Conservation (phyloP, 2,113 vertebrate species). For the Otus sunia region DNA sequence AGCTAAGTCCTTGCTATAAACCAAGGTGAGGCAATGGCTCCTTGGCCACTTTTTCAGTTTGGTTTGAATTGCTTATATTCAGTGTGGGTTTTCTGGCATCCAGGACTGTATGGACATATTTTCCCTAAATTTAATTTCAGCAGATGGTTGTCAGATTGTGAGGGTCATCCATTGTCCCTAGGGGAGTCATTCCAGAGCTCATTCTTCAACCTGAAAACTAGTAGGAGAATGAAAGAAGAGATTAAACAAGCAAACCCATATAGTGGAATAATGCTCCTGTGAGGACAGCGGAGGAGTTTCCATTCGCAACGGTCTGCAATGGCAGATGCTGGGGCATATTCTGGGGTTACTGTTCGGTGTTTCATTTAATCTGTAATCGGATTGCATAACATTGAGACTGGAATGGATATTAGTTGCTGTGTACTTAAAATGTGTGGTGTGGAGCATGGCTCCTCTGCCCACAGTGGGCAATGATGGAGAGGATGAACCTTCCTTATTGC, state of each 20-base stretch:
- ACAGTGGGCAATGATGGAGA: fast-evolving
- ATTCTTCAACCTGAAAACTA: neutral
- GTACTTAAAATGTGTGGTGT: neutral
- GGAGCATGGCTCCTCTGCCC: neutral
- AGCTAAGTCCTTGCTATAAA: neutral
- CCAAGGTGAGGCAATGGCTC: neutral
- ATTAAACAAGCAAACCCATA: neutral
- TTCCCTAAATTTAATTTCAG: neutral
- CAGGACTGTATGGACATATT: neutral
- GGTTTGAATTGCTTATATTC: neutral
- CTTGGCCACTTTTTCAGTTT: neutral
- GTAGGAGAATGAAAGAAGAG: neutral
- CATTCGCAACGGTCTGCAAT: neutral
- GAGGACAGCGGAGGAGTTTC: neutral
- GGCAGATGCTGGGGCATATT: neutral
- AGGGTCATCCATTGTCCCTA: neutral
- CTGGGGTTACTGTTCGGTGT: neutral
- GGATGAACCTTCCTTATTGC: neutral
- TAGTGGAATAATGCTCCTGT: neutral
- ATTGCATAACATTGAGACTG: neutral
- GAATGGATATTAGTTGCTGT: neutral
- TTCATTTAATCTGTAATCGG: neutral
- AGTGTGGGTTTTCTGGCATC: neutral
- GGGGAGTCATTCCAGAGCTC: neutral
- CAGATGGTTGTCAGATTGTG: constrained; percentile 19